Base-by-base conservation (phyloP, 2,888 invertebrate genomes). In the Conus canariensis region DNA sequence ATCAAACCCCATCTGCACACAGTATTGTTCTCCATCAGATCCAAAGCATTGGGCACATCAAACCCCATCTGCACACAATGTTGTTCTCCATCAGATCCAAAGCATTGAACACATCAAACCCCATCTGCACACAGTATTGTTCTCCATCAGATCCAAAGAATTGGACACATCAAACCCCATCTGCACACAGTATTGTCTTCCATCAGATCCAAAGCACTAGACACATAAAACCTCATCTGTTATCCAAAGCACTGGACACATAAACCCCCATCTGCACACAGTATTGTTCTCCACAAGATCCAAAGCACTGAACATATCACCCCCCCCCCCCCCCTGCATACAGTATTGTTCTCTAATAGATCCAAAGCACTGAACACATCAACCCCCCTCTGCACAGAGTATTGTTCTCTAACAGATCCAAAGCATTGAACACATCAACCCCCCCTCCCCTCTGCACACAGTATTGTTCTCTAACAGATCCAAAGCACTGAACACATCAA, bases 301-400 rank as follows among this genome's bases (percentile, higher is more conserved):
- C 4, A 99, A 99, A 88, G 99, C 99, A 97, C 99, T 99, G 89
- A 99, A 99, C 93, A 99, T 98, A 67, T 99, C 99, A 97, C 99
- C 99, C 96, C 99, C 99, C 88, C 99, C 99, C 96, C 99, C 99
- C 88, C 99, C 97, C 92, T 98, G 98, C 95, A 98, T 98, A 45
- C 96, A 99, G 97, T 98, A 97, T 45, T 45, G 45, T 99, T 99
- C 94, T 99, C 99, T 99, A 99, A 99, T 94, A 99, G 97, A 97
- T 99, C 99, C 94, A 99, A 97, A 60, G 99, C 99, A 97, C 99
- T 99, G 97, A 99, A 99, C 59, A 99, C 99, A 97, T 99, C 99
- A 97, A 99, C 99, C 92, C 98, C 98, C 95, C 98, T 97, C 97
- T 98, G 95, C 25, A 86, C 86, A 86, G n/a, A 45, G 4, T 45